phyloP scores from a whole-genome alignment of 2,888 invertebrate genomes.

The Barypeithes pellucidus region DNA sequence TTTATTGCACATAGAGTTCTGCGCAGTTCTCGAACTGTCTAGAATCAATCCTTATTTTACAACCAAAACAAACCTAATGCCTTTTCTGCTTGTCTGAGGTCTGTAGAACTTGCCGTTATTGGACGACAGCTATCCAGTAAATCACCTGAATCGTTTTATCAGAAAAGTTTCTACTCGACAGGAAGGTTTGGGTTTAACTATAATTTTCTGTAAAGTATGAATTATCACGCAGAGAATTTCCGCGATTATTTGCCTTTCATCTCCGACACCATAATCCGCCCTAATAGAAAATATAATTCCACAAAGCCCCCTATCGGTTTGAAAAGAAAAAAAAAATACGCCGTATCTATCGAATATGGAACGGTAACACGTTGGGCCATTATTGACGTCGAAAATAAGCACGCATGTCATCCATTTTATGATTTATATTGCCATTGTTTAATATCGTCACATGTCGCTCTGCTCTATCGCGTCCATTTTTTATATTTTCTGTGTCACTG shows the following conservation, averaged over 20 bases:
- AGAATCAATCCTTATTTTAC: too few relatives aligned
- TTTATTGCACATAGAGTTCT: too few relatives aligned
- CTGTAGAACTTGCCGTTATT: too few relatives aligned
- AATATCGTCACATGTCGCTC: conserved; percentile 32
- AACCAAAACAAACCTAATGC: too few relatives aligned
- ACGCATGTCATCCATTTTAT: conserved; percentile 32
- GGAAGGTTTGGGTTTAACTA: background rate
- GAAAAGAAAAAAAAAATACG: conserved; percentile 19
- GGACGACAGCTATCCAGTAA: too few relatives aligned
- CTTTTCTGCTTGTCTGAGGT: too few relatives aligned
- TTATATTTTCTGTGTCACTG: conserved; percentile 6
- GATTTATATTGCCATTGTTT: conserved; percentile 44
- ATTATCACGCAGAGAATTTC: background rate
- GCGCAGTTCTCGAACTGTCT: too few relatives aligned
- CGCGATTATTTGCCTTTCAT: background rate
- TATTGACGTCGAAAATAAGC: conserved; percentile 35
- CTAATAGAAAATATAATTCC: conserved; percentile 21
- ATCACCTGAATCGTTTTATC: too few relatives aligned
- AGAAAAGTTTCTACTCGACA: too few relatives aligned
- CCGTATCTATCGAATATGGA: conserved; percentile 6
- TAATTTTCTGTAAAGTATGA: background rate
- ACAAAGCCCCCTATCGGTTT: conserved; percentile 4
- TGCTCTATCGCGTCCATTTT: conserved; percentile 23
- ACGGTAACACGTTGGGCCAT: conserved; percentile 35
- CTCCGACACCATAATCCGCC: background rate